phyloP scores from a whole-genome alignment of 2,113 vertebrate species.

The Bubo scandiacus region DNA sequence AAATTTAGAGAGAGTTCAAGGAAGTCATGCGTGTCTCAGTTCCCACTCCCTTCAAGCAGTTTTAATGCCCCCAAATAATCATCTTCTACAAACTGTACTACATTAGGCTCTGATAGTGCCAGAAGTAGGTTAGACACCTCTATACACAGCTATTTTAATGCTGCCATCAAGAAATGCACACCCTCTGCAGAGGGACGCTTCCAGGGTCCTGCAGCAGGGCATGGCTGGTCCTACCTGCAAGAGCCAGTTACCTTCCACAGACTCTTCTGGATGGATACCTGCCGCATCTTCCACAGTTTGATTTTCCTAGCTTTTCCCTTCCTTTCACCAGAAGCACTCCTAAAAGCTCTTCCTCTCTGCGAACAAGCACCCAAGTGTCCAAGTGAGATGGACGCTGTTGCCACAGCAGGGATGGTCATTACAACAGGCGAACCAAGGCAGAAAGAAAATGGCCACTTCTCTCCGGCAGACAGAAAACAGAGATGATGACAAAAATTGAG shows the following conservation, averaged over 20 bases:
- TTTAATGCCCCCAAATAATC: background rate
- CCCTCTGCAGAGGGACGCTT: background rate
- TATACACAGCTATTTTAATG: background rate
- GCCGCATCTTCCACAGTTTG: background rate
- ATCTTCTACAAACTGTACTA: background rate
- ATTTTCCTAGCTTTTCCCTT: background rate
- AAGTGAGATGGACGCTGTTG: background rate
- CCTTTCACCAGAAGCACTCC: background rate
- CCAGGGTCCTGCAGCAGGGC: background rate
- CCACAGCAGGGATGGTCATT: background rate
- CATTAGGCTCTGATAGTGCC: background rate
- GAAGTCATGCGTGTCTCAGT: constrained; percentile 46
- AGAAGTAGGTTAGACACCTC: background rate
- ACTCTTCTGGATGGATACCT: background rate
- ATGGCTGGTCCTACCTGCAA: background rate
- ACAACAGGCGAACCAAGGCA: background rate
- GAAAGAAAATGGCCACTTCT: background rate
- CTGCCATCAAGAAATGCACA: background rate
- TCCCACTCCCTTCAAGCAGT: background rate
- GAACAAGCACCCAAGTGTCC: background rate
- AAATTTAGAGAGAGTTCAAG: constrained; percentile 54
- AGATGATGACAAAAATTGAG: background rate
- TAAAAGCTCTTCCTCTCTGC: background rate
- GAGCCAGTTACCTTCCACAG: background rate
- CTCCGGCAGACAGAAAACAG: fast-evolving